Evolutionary conservation across 2,888 invertebrate genomes (phyloP).

Genomic region (Lithophane ornitopus): DNA sequence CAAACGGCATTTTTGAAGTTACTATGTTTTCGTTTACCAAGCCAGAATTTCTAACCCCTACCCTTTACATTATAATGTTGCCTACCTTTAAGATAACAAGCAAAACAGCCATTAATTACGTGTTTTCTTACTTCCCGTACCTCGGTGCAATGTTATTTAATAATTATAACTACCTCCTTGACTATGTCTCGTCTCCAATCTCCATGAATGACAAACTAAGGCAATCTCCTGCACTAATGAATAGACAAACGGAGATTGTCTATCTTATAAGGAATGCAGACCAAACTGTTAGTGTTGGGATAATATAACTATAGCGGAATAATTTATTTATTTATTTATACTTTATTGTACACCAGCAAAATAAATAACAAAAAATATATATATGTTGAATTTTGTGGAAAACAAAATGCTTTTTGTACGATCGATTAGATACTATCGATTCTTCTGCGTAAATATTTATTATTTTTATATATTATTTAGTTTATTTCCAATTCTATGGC

Average conservation of each 20-base stretch:
- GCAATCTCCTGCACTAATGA: constrained; percentile 55
- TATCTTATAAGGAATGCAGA: constrained; percentile 28
- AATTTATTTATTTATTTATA: too few species aligned
- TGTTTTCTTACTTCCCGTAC: constrained; percentile 7
- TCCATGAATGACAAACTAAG: constrained; percentile 58
- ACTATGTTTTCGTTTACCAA: too few species aligned
- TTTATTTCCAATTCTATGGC: too few species aligned
- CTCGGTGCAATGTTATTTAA: constrained; percentile 20
- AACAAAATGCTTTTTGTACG: neutral
- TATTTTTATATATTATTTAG: neutral
- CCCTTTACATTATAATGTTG: too few species aligned
- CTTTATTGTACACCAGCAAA: too few species aligned
- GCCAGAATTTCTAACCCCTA: too few species aligned
- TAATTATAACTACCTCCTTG: constrained; percentile 35
- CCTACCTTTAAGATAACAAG: too few species aligned
- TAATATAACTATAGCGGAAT: neutral
- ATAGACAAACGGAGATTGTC: constrained; percentile 24
- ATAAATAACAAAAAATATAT: too few species aligned
- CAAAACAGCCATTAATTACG: neutral
- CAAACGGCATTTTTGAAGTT: too few species aligned
- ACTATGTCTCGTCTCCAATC: constrained; percentile 21
- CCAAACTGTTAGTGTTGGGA: constrained; percentile 22
- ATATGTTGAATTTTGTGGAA: neutral
- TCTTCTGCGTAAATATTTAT: neutral
- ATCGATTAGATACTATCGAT: neutral